Evolutionary conservation across 2,888 invertebrate species (phyloP).

Genomic region (Meta bourneti): DNA sequence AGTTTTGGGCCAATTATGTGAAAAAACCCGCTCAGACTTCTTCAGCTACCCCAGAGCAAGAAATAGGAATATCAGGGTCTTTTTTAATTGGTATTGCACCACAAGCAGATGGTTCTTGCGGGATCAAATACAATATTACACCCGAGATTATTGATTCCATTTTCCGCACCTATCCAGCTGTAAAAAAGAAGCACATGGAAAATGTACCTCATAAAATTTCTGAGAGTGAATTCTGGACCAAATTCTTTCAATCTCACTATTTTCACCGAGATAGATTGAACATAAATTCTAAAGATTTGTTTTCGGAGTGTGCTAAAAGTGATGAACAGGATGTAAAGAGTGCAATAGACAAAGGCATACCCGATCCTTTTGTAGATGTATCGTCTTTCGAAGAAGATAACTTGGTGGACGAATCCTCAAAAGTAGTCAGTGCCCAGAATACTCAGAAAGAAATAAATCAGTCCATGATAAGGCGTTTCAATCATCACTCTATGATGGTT

Average conservation of each 20-base stretch:
- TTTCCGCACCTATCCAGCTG: conserved; percentile 99
- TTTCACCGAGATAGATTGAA: conserved; percentile 91
- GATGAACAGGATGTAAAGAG: conserved; percentile 87
- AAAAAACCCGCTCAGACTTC: conserved; percentile 63
- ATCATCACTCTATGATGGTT: conserved; percentile 99
- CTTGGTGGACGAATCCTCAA: conserved; percentile 82
- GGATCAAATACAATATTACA: conserved; percentile 97
- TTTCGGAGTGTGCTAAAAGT: conserved; percentile 97
- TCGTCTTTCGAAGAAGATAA: conserved; percentile 87
- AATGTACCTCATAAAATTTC: conserved; percentile 96
- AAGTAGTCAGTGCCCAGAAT: conserved; percentile 47
- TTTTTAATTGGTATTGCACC: conserved; percentile 95
- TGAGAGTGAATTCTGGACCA: conserved; percentile 99
- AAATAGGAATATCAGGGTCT: conserved; percentile 89
- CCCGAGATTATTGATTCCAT: conserved; percentile 98
- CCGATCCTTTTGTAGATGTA: conserved; percentile 91
- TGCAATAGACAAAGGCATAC: conserved; percentile 79
- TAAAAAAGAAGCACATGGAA: conserved; percentile 96
- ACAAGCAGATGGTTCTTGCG: conserved; percentile 97
- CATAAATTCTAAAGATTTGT: conserved; percentile 95
- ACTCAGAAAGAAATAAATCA: conserved; percentile 83
- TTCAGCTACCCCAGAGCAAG: conserved; percentile 86
- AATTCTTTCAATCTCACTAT: conserved; percentile 99
- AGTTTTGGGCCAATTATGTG: conserved; percentile 95
- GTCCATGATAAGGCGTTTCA: conserved; percentile 95